Evolutionary conservation across 2,797 vertebrate species (phyloP), one percentile per base, ranked within the genome.

Genomic region (Triplophysa bombifrons): DNA sequence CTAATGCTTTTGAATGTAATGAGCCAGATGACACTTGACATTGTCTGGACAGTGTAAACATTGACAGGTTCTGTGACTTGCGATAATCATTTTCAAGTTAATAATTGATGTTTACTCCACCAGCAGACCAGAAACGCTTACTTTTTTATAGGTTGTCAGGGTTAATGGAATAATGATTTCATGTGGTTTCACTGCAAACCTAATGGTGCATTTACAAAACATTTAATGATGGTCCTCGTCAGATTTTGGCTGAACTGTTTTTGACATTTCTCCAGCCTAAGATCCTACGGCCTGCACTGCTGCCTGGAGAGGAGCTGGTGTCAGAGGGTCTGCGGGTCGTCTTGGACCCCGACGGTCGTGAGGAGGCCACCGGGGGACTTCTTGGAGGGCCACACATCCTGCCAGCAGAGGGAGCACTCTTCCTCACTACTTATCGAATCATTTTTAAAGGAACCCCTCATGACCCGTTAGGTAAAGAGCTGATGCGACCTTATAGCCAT

Each of bases 361-460:
- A 99, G 85, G 98, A 99, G 84, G 96, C 97, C 60, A 95, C 96
- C 0, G 97, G 98, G 81, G 97, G 98, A 13, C 92, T 97, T 64
- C 91, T 98, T 27, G 98, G 97, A 88, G 98, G 97, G 1, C 98
- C 97, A 63, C 97, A 98, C 86, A 97, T 99, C 86, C 93, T 99
- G 20, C 98, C 98, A 80, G 98, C 98, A 91, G 98, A 99, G 94
- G 98, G 98, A 80, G 98, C 98, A 19, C 93, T 99, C 64, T 99
- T 99, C 87, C 97, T 99, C 81, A 99, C 98, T 69, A 97, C 96
- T 19, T 98, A 99, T 86, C 95, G 98, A 74, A 95, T 99, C 90
- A 93, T 99, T 86, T 99, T 99, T 86, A 97, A 97, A 94, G 98
- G 98, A 85, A 93, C 95, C 56, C 98, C 98, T 27, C 96, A 98